phyloP scores from a whole-genome alignment of 2,797 vertebrate genomes.

The Hypotaenidia philippensis region DNA sequence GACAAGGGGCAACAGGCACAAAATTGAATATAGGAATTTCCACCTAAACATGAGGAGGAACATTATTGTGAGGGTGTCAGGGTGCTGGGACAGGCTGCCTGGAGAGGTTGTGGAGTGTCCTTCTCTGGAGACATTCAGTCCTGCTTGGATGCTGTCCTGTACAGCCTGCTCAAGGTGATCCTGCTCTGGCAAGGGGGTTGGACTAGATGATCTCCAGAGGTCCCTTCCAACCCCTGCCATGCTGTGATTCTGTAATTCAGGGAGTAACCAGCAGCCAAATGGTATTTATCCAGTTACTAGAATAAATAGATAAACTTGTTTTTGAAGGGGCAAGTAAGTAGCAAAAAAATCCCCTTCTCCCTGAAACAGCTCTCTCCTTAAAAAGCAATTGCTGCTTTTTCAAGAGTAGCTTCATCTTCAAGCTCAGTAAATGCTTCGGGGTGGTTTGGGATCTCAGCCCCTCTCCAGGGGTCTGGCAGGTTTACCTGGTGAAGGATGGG shows the following conservation, averaged over 20 bases:
- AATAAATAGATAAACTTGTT: not conserved
- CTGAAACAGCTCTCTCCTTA: not conserved
- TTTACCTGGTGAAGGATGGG: not conserved
- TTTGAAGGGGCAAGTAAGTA: not conserved
- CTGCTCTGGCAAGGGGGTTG: too few species aligned
- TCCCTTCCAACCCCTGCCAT: too few species aligned
- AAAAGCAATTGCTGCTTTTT: not conserved
- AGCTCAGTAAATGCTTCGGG: not conserved
- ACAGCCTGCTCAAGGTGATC: too few species aligned
- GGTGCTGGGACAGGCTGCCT: too few species aligned
- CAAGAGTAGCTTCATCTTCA: not conserved
- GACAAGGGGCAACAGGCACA: too few species aligned
- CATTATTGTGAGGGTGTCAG: too few species aligned
- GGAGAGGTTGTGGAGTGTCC: too few species aligned
- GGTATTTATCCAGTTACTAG: not conserved
- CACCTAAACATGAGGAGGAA: too few species aligned
- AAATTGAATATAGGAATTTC: too few species aligned
- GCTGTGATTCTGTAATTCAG: not conserved
- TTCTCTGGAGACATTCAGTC: too few species aligned
- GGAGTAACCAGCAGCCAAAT: not conserved
- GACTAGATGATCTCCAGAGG: too few species aligned
- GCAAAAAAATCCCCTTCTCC: not conserved
- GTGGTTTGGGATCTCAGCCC: not conserved
- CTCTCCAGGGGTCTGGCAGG: not conserved
- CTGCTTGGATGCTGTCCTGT: too few species aligned